These are phyloP conservation scores for Enoplolaimus lenunculus DNA, from an alignment of 2,888 invertebrate species.

Conservation along the genomic window DNA sequence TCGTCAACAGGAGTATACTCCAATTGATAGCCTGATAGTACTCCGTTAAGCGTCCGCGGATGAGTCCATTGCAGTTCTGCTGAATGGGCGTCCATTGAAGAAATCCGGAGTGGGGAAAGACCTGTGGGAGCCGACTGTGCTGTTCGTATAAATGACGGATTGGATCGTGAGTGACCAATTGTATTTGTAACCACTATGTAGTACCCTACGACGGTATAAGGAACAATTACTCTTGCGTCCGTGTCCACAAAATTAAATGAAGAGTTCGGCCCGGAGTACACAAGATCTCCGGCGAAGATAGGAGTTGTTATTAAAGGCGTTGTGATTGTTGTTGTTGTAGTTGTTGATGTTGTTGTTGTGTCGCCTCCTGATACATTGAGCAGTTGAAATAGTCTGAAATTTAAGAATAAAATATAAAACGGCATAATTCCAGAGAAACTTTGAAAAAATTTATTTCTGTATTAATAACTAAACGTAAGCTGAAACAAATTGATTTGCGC, in stretches of 20 bases:
- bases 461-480: too few species aligned
- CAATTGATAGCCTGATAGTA: not conserved
- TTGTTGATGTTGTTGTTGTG: too few species aligned
- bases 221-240: not conserved
- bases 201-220: not conserved
- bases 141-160: not conserved
- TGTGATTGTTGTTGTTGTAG: not conserved
- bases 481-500: too few species aligned
- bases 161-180: not conserved
- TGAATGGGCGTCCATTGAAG: not conserved
- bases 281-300: not conserved
- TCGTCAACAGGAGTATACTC: not conserved
- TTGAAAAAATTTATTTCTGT: too few species aligned
- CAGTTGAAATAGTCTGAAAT: too few species aligned
- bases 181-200: not conserved
- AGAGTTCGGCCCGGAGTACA: not conserved
- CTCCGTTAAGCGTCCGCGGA: not conserved
- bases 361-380: too few species aligned
- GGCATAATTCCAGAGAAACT: too few species aligned
- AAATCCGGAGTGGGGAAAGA: not conserved
- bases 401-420: too few species aligned
- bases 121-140: conserved; percentile 5
- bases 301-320: not conserved
- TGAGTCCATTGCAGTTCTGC: not conserved
- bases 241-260: not conserved